phyloP scores from a whole-genome alignment of 2,888 invertebrate species.

The Eilema griseolum region DNA sequence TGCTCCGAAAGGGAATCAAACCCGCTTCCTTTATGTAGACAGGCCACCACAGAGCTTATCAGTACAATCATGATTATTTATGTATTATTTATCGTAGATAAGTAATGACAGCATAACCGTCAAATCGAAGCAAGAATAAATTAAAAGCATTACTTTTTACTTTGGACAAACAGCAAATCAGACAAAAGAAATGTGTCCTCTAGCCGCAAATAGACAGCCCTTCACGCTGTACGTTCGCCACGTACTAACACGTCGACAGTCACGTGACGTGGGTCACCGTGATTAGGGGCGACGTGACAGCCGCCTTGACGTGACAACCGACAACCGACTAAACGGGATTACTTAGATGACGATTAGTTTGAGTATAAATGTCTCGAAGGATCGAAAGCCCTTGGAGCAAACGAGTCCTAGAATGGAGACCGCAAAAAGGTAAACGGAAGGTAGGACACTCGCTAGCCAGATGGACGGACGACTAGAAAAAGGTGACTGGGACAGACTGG shows the following conservation, averaged over 20 bases:
- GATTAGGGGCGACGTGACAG: slow-evolving; percentile 40
- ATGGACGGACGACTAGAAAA: no score
- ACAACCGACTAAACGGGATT: slow-evolving; percentile 8
- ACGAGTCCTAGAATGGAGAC: no score
- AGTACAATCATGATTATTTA: no score
- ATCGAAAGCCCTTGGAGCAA: no score
- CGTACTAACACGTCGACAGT: slow-evolving; percentile 18
- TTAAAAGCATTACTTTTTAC: not conserved
- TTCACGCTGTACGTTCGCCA: slow-evolving; percentile 17
- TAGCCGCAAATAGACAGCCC: slow-evolving; percentile 10
- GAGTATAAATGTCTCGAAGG: not conserved
- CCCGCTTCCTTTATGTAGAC: no score
- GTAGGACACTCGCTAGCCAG: no score
- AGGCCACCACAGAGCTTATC: no score
- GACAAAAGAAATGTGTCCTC: slow-evolving; percentile 13
- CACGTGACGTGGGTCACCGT: slow-evolving; percentile 43
- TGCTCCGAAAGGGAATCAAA: no score
- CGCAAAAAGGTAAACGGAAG: no score
- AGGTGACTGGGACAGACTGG: no score
- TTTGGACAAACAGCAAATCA: not conserved
- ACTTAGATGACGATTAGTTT: slow-evolving; percentile 9
- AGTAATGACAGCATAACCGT: not conserved
- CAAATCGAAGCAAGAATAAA: not conserved
- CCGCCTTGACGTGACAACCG: slow-evolving; percentile 13
- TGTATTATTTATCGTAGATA: no score